These are phyloP conservation scores for Pediacus dermestoides DNA, from an alignment of 2,888 invertebrate genomes.

Conservation along the genomic window DNA sequence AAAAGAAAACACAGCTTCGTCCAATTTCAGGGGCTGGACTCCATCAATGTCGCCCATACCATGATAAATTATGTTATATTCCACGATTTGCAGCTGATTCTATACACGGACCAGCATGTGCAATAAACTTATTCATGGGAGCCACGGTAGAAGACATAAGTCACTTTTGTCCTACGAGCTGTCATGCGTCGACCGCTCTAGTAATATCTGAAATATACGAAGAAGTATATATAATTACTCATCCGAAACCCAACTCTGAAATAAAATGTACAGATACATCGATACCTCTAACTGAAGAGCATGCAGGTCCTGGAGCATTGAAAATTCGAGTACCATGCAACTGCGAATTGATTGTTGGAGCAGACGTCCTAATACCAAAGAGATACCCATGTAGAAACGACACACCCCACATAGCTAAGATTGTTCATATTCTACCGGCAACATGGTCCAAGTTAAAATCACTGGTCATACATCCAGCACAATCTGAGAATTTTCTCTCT, in stretches of 20 bases:
- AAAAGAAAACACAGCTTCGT: conserved; percentile 10
- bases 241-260: conserved; percentile 12
- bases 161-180: conserved; percentile 20
- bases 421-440: conserved; percentile 17
- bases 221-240: conserved; percentile 17
- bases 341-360: conserved; percentile 10
- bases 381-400: conserved; percentile 17
- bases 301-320: conserved; percentile 12
- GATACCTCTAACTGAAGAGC: background rate
- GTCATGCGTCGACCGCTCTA: conserved; percentile 16
- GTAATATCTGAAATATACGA: conserved; percentile 19
- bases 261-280: conserved; percentile 13
- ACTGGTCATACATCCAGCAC: conserved; percentile 15
- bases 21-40: conserved; percentile 21
- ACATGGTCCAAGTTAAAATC: conserved; percentile 19
- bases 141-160: conserved; percentile 20
- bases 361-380: conserved; percentile 12
- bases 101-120: conserved; percentile 17
- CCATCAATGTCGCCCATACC: conserved; percentile 18
- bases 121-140: conserved; percentile 18
- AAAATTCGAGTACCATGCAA: conserved; percentile 17
- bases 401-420: background rate
- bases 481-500: background rate
- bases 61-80: conserved; percentile 20
- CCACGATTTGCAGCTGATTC: conserved; percentile 20